Percentiles rank a stretch among this genome's conserved stretches.
These are phyloP conservation scores for Onychomys torridus DNA, from an alignment of 2,797 vertebrate genomes.

Conservation along the genomic window DNA sequence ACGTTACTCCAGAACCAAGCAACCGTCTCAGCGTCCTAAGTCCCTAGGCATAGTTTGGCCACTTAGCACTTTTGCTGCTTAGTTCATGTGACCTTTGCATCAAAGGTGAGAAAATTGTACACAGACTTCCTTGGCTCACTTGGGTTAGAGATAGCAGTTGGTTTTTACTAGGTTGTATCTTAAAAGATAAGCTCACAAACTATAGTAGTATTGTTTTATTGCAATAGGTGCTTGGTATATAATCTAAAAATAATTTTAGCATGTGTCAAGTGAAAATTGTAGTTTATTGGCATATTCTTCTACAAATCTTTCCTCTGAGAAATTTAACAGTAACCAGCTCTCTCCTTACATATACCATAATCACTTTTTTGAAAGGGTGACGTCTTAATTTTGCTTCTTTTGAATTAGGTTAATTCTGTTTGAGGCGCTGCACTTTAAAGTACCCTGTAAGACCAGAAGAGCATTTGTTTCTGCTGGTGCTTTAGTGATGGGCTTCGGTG, in stretches of 20 bases:
- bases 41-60: not conserved
- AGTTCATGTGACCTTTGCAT: not conserved
- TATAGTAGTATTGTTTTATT: not conserved
- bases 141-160: not conserved
- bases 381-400: constrained; percentile 61
- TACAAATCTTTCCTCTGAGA: constrained; percentile 36
- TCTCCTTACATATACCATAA: constrained; percentile 46
- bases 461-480: constrained; percentile 35
- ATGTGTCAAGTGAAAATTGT: constrained; percentile 56
- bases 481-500: constrained; percentile 50
- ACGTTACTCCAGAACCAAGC: not conserved
- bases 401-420: constrained; percentile 54
- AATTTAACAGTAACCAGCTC: constrained; percentile 48
- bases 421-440: constrained; percentile 45
- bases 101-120: not conserved
- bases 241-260: constrained; percentile 17
- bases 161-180: not conserved
- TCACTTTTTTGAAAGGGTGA: constrained; percentile 1
- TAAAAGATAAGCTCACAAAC: constrained; percentile 55
- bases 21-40: constrained; percentile 27
- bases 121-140: not conserved
- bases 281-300: constrained; percentile 32
- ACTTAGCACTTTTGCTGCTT: constrained; percentile 33
- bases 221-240: constrained; percentile 57
- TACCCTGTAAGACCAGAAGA: constrained; percentile 47